Base-by-base conservation (phyloP, 2,797 vertebrate species). In the Cynopterus sphinx region DNA sequence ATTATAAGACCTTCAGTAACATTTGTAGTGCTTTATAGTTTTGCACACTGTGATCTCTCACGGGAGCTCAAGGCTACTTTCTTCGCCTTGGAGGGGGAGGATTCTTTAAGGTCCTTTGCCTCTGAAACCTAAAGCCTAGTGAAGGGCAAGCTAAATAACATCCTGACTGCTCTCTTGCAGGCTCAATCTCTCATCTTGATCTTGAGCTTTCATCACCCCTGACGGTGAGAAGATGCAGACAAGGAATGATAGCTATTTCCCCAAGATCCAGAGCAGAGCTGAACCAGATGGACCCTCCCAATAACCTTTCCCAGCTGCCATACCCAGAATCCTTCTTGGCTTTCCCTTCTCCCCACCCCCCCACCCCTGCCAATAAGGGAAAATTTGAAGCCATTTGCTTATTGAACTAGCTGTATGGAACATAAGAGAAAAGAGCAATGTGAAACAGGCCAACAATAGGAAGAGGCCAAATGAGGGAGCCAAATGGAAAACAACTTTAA, bases 361-460 rank as follows among this genome's bases (percentile, higher is more conserved):
- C 55, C 21, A 10, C 15, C n/a, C 28, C 31, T 33, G 33, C 19
- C 15, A 33, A 0, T 2, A 74, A 87, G 28, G 21, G 5, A 8
- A 68, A 81, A 75, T 51, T 61, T 22, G 39, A 61, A 77, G 24
- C n/a, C 61, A 78, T 46, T 84, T 82, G 63, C 12, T 41, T 70
- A 90, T 0, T 36, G 15, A 9, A 15, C 46, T 78, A 21, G 28
- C 1, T 75, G 2, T 68, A 13, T 84, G 33, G 24, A 22, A 46
- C 41, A 2, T 17, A 8, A 11, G 61, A 91, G 6, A 28, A 65
- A 94, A 81, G 51, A 70, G 5, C 51, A 17, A 1, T 4, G 12
- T 63, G 33, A 96, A 67, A 28, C 11, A 57, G 53, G 33, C 83
- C 33, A 5, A 19, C 5, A 71, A 9, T 9, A 59, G 53, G 57